These are phyloP conservation scores for Gracilinanus agilis DNA, from an alignment of 2,113 vertebrate species.

Conservation along the genomic window DNA sequence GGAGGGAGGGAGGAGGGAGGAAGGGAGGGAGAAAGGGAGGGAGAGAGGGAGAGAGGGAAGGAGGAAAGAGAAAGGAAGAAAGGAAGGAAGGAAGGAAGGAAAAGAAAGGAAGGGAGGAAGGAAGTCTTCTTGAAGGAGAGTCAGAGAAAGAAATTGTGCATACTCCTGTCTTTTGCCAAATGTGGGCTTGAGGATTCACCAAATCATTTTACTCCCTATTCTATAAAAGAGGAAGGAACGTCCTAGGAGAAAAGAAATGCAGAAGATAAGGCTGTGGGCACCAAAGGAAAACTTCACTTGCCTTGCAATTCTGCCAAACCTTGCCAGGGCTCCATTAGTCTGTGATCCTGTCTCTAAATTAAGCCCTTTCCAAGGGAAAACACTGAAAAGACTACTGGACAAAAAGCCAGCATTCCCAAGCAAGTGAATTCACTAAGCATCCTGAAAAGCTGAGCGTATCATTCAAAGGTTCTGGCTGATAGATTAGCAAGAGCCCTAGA, in stretches of 20 bases:
- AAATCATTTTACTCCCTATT: neutral
- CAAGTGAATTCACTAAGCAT: neutral
- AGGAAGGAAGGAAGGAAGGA: neutral
- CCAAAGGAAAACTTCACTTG: neutral
- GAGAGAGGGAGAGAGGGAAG: neutral
- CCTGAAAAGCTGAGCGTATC: neutral
- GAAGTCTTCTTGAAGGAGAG: neutral
- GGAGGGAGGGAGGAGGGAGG: neutral
- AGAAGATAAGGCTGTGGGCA: neutral
- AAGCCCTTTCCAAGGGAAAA: neutral
- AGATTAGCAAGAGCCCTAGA: neutral
- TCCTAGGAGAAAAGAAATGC: neutral
- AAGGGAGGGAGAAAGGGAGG: neutral
- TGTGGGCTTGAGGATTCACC: neutral
- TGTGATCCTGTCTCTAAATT: neutral
- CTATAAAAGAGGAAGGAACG: neutral
- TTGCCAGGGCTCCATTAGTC: neutral
- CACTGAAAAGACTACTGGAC: neutral
- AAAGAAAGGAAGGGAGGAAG: neutral
- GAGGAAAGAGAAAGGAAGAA: fast-evolving
- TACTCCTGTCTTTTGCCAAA: neutral
- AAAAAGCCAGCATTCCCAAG: neutral
- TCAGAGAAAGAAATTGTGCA: neutral
- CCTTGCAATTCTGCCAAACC: neutral
- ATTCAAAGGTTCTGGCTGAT: neutral